These are phyloP conservation scores for Chrysopa pallens DNA, from an alignment of 1,140 invertebrate species.

Conservation along the genomic window DNA sequence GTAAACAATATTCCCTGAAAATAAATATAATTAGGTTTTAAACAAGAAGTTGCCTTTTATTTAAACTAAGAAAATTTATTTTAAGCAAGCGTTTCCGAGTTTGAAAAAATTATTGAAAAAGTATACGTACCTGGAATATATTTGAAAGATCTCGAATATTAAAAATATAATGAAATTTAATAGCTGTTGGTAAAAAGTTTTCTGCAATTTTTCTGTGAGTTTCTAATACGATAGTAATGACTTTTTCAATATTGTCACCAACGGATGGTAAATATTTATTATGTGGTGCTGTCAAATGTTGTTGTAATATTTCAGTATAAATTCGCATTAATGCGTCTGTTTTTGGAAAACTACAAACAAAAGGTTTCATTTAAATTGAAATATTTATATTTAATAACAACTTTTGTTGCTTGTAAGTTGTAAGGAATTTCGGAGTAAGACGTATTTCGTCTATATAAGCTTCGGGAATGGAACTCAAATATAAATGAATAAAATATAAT, in stretches of 20 bases:
- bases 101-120: no score
- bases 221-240: conserved; percentile 54
- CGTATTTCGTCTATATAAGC: no score
- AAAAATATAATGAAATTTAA: conserved; percentile 91
- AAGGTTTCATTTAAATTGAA: not conserved
- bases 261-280: conserved; percentile 47
- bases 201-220: conserved; percentile 60
- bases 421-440: no score
- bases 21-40: not conserved
- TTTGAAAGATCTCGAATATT: conserved; percentile 86
- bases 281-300: conserved; percentile 49
- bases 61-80: no score
- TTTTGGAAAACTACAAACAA: conserved; percentile 53
- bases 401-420: no score
- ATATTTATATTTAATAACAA: no score
- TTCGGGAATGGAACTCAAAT: no score
- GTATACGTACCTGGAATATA: conserved; percentile 51
- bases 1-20: conserved; percentile 74
- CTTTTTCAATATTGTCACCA: conserved; percentile 31
- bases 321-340: conserved; percentile 66
- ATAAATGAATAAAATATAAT: no score
- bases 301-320: conserved; percentile 61
- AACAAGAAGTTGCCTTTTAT: no score
- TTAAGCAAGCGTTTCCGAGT: no score
- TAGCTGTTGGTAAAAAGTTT: conserved; percentile 74